Base-by-base conservation (phyloP, 2,888 invertebrate genomes). In the Holacanthella duospinosa region DNA sequence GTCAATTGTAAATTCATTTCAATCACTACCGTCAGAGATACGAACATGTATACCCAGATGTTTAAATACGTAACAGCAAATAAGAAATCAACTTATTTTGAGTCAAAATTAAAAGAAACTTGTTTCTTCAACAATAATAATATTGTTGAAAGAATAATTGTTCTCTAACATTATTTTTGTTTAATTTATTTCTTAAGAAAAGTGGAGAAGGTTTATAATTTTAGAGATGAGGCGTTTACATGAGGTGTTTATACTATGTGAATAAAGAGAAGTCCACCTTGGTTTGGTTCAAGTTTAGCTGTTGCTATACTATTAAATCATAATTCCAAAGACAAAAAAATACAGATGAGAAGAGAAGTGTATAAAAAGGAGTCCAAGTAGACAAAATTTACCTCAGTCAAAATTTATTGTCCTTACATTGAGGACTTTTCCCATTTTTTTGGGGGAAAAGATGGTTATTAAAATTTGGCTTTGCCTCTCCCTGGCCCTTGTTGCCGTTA, bases 261-360 rank as follows among this genome's bases (percentile, higher is more conserved):
- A 9, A 4, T n/a, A n/a, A n/a, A 4, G 21, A 48, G 48, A 9
- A 48, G 48, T 48, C 48, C 48, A 48, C 48, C 48, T 48, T 48
- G 48, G 48, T 21, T 48, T 36, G 9, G 6, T 48, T 21, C 48
- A 48, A 48, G 48, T 48, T 48, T 9, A 21, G 4, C 48, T 48
- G 48, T 48, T 48, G 48, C 48, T 48, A 48, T 48, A 48, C 48
- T 9, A 48, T 48, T 48, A 48, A 48, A 48, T 48, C 19, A 48
- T 21, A 4, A 48, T 48, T 9, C n/a, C 36, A 6, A 36, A 36
- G 36, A 36, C 6, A 36, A 48, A 48, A 48, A 48, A 48, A 9
- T n/a, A 4, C 4, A 48, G 4, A 9, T 48, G 12, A 21, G 21
- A 48, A 9, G n/a, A 21, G 21, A 48, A 21, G 21, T 48, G 48